A percentile compares a stretch with the other conserved stretches of the same genome.
These are phyloP conservation scores for Pteropus alecto DNA, from an alignment of 2,113 vertebrate genomes.

Conservation along the genomic window DNA sequence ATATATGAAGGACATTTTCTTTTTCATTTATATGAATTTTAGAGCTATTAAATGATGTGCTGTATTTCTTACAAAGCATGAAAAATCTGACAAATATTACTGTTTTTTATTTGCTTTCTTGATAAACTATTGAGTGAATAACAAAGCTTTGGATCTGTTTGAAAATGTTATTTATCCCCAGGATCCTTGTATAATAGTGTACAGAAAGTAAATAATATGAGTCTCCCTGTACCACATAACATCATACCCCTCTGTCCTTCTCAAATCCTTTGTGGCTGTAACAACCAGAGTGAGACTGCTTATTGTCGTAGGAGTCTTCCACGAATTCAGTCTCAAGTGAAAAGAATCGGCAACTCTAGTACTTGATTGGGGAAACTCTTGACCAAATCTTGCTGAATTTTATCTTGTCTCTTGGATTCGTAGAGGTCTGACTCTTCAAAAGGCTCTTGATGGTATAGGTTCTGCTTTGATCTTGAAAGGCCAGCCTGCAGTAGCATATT, in stretches of 20 bases:
- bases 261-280: background rate
- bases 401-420: background rate
- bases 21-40: constrained; percentile 25
- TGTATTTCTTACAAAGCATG: constrained; percentile 2
- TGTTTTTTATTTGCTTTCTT: background rate
- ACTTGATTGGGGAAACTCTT: background rate
- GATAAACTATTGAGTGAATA: background rate
- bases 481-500: background rate
- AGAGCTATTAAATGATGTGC: background rate
- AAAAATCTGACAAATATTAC: constrained; percentile 27
- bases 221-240: background rate
- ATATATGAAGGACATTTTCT: background rate
- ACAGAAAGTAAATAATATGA: background rate
- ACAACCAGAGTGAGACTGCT: background rate
- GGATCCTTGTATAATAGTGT: background rate
- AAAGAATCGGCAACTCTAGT: background rate
- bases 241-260: background rate
- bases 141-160: constrained; percentile 25
- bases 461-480: constrained; percentile 1
- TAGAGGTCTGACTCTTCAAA: background rate
- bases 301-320: background rate
- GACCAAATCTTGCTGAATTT: constrained; percentile 40
- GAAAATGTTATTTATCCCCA: background rate
- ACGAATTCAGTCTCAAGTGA: background rate
- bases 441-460: background rate